Percentiles rank a stretch among this genome's conserved stretches.
These are phyloP conservation scores for Podiceps cristatus DNA, from an alignment of 2,113 vertebrate species.

Conservation along the genomic window DNA sequence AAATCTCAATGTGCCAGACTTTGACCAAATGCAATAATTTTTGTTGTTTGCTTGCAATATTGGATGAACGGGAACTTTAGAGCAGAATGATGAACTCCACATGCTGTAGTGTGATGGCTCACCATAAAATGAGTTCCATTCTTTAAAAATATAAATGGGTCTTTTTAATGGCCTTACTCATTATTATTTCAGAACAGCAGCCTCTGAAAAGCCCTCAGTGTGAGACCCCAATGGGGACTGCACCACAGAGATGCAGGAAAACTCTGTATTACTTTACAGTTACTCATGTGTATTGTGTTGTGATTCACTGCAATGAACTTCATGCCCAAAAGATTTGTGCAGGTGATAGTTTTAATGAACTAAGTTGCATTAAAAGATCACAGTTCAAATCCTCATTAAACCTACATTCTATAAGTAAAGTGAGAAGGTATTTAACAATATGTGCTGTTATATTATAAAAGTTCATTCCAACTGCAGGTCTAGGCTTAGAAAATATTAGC, in stretches of 20 bases:
- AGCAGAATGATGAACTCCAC: background rate
- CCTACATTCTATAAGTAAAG: background rate
- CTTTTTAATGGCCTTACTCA: slow-evolving; percentile 18
- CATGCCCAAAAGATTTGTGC: slow-evolving; percentile 46
- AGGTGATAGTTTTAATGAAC: slow-evolving; percentile 60
- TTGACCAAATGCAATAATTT: background rate
- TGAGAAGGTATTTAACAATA: slow-evolving; percentile 20
- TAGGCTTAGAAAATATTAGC: background rate
- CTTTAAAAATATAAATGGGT: slow-evolving; percentile 39
- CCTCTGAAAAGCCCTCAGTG: background rate
- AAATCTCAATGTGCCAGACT: background rate
- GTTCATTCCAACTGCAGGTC: background rate
- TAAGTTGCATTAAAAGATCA: slow-evolving; percentile 54
- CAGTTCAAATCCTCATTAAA: slow-evolving; percentile 36
- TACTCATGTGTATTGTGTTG: slow-evolving; percentile 36
- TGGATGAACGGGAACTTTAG: background rate
- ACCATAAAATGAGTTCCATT: background rate
- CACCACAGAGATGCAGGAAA: background rate
- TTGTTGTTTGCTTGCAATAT: background rate
- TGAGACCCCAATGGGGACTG: background rate
- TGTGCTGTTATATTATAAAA: background rate
- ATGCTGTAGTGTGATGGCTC: background rate
- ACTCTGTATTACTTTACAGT: background rate
- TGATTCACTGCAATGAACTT: slow-evolving; percentile 49
- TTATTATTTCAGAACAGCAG: slow-evolving; percentile 59